A percentile compares a stretch with the other conserved stretches of the same genome.
phyloP scores from a whole-genome alignment of 2,888 invertebrate species.

The Volucella bombylans region DNA sequence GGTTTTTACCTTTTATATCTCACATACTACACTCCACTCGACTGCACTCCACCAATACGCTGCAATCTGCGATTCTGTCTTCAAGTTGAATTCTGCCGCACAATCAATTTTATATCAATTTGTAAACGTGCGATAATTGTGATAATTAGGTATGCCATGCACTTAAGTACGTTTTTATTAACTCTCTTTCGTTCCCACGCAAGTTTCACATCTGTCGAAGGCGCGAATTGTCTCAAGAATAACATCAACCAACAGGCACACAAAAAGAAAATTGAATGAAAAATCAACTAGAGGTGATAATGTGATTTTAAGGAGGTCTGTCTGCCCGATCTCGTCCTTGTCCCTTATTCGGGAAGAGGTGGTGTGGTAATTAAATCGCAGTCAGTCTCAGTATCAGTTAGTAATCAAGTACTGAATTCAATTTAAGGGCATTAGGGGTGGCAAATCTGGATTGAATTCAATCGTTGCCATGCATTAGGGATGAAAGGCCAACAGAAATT shows the following conservation, averaged over 20 bases:
- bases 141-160: slow-evolving; percentile 80
- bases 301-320: slow-evolving; percentile 63
- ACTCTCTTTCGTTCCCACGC: slow-evolving; percentile 16
- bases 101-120: slow-evolving; percentile 83
- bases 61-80: too few species aligned
- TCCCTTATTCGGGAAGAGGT: slow-evolving; percentile 26
- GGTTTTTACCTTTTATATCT: slow-evolving; percentile 55
- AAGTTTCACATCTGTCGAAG: slow-evolving; percentile 26
- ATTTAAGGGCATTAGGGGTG: slow-evolving; percentile 59
- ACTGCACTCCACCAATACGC: not conserved
- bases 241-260: not conserved
- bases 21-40: slow-evolving; percentile 16
- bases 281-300: slow-evolving; percentile 62
- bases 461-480: slow-evolving; percentile 17
- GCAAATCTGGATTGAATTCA: slow-evolving; percentile 17
- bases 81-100: slow-evolving; percentile 14
- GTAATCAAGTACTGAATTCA: slow-evolving; percentile 57
- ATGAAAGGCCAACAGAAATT: slow-evolving; percentile 14
- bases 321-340: slow-evolving; percentile 5
- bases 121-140: slow-evolving; percentile 82
- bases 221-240: slow-evolving; percentile 34
- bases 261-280: slow-evolving; percentile 30
- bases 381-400: slow-evolving; percentile 24
- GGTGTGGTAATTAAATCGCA: slow-evolving; percentile 63
- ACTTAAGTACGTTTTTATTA: slow-evolving; percentile 74